A percentile compares a stretch with the other conserved stretches of the same genome.
These are phyloP conservation scores for Syrphus vitripennis DNA, from an alignment of 2,888 invertebrate species.

Conservation along the genomic window DNA sequence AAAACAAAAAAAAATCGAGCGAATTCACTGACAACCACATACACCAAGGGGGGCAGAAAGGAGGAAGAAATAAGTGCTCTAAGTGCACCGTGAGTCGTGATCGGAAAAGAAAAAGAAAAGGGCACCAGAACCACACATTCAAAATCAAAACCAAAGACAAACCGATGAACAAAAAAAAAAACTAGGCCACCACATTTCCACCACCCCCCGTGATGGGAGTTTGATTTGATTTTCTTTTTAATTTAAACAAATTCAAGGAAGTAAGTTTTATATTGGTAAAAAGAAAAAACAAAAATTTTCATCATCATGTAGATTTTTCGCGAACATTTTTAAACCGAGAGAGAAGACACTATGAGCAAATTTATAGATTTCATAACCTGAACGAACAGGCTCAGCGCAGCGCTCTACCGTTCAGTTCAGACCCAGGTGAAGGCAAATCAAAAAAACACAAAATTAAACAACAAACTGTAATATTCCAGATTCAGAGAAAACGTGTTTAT, in stretches of 20 bases:
- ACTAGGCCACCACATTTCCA: slow-evolving; percentile 62
- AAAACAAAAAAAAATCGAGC: slow-evolving; percentile 8
- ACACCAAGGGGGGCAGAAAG: slow-evolving; percentile 10
- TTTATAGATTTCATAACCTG: slow-evolving; percentile 23
- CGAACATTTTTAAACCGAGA: slow-evolving; percentile 6
- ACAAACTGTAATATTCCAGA: slow-evolving; percentile 55
- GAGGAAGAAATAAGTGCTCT: not conserved
- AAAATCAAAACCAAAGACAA: slow-evolving; percentile 30
- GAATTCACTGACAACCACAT: slow-evolving; percentile 5
- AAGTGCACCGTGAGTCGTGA: slow-evolving; percentile 16
- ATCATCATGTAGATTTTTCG: slow-evolving; percentile 34
- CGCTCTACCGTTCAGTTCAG: not conserved
- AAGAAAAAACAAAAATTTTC: not conserved
- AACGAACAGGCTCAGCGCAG: not conserved
- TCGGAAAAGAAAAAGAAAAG: not conserved
- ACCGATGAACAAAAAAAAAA: slow-evolving; percentile 58
- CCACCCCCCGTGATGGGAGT: slow-evolving; percentile 23
- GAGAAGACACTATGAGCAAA: not conserved
- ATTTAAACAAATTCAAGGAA: not conserved
- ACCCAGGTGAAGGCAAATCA: not conserved
- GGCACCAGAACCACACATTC: slow-evolving; percentile 16
- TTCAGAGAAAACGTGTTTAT: slow-evolving; percentile 51
- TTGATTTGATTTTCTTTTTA: slow-evolving; percentile 35
- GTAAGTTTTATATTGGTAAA: not conserved
- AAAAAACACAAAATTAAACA: slow-evolving; percentile 5